Evolutionary conservation across 2,888 invertebrate species (phyloP), one percentile per base, ranked within the genome.

Genomic region (Agonopterix alstromeriana): DNA sequence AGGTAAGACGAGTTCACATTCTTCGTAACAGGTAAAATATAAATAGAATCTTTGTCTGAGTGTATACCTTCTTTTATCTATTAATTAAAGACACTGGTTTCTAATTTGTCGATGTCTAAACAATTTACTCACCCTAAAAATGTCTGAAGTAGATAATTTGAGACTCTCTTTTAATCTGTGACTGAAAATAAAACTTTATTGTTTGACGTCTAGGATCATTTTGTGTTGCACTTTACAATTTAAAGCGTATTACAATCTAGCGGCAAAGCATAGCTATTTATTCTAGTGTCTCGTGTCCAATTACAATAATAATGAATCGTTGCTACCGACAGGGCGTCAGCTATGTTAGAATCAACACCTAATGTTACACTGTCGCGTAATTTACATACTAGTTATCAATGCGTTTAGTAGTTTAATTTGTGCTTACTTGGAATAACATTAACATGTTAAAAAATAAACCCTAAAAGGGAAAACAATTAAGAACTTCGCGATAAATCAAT

Each of bases 251-350:
- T 67, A 64, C 48, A 63, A 65, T 65, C 65, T 61, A 68, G 69
- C 68, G 62, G 72, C 62, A n/a, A 38, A 38, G 72, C 62, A n/a
- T 3, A 38, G 67, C 65, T 69, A 74, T 77, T 73, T 73, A 73
- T 80, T 69, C 67, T 65, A 61, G 61, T 67, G 69, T 71, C 70
- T 70, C 70, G 77, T 71, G 70, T 81, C 76, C 70, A 79, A 78
- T 81, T 81, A 80, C 77, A 71, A 70, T 67, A 65, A 73, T 77
- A 80, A 78, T 78, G 70, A 78, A 77, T 79, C 68, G 67, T 62
- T 58, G 64, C 65, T 58, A 63, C 67, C 69, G 70, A 14, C 45
- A 27, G 27, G 27, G 14, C 45, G 44, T 70, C 72, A 70, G 57
- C 64, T 52, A 60, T 66, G 62, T 69, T 71, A 63, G 69, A 66